Evolutionary conservation across 2,797 vertebrate genomes (phyloP).

Genomic region (Poliocrania exsul): DNA sequence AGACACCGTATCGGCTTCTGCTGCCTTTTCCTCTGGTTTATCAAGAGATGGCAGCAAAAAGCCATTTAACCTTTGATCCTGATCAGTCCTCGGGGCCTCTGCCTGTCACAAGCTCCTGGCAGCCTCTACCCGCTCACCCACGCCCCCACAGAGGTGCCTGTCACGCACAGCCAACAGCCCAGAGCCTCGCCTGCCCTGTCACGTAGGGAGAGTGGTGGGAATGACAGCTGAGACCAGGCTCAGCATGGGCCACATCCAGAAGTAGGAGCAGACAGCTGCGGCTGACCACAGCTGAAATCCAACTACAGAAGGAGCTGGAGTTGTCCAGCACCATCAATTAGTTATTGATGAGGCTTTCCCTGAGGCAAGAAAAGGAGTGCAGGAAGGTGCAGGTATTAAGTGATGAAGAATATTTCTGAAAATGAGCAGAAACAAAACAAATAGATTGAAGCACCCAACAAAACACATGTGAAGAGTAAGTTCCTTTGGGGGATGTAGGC

Average conservation of each 20-base stretch:
- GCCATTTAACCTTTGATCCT: conserved; percentile 66
- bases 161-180: not conserved
- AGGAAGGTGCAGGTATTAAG: not conserved
- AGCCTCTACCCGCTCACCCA: not conserved
- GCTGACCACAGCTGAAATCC: not conserved
- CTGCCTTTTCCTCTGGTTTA: conserved; percentile 28
- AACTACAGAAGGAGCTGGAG: not conserved
- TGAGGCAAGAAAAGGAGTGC: not conserved
- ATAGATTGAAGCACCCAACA: not conserved
- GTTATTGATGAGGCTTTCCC: fast-evolving
- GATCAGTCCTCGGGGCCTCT: not conserved
- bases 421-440: not conserved
- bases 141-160: fast-evolving
- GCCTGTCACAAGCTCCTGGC: not conserved
- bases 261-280: too few relatives aligned
- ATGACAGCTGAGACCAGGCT: not conserved
- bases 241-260: not conserved
- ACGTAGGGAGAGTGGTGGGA: fast-evolving
- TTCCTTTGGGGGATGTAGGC: not conserved
- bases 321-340: fast-evolving
- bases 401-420: not conserved
- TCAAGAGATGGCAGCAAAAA: conserved; percentile 71
- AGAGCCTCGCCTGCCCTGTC: fast-evolving
- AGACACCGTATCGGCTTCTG: not conserved
- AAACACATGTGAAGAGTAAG: not conserved